Evolutionary conservation across 2,888 invertebrate genomes (phyloP).

Genomic region (Oligia fasciuncula): DNA sequence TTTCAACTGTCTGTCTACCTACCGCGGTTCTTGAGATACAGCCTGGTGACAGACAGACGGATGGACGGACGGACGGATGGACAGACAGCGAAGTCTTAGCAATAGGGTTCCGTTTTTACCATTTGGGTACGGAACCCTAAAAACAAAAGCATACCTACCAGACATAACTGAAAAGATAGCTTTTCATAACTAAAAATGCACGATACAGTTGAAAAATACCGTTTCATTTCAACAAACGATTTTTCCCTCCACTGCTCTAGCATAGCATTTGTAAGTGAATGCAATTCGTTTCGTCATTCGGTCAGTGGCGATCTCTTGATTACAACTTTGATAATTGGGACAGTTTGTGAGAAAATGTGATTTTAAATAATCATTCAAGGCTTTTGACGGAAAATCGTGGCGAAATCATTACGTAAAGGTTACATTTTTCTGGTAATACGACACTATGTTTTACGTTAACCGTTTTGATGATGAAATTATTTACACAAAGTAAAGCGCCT

Average conservation of each 20-base stretch:
- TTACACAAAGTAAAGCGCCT: neutral
- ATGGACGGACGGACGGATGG: too few relatives aligned
- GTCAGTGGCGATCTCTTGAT: conserved; percentile 33
- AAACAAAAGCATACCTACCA: conserved; percentile 14
- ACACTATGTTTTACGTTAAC: too few relatives aligned
- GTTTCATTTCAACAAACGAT: conserved; percentile 51
- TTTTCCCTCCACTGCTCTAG: conserved; percentile 48
- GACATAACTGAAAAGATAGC: conserved; percentile 45
- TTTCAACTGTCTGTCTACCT: too few relatives aligned
- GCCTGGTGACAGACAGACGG: too few relatives aligned
- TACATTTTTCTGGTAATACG: neutral
- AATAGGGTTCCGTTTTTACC: too few relatives aligned
- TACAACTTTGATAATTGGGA: conserved; percentile 39
- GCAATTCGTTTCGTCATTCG: conserved; percentile 44
- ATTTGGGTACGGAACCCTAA: too few relatives aligned
- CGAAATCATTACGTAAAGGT: neutral
- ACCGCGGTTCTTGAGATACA: too few relatives aligned
- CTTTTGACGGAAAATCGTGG: conserved; percentile 1
- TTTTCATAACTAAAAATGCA: conserved; percentile 55
- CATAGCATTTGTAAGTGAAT: conserved; percentile 35
- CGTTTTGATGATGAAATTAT: neutral
- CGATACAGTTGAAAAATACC: conserved; percentile 24
- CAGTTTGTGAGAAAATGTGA: conserved; percentile 36
- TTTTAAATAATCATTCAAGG: conserved; percentile 15
- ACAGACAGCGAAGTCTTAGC: too few relatives aligned